Evolutionary conservation across 2,113 vertebrate species (phyloP), one percentile per base, ranked within the genome.

Genomic region (Todiramphus saurophagus): DNA sequence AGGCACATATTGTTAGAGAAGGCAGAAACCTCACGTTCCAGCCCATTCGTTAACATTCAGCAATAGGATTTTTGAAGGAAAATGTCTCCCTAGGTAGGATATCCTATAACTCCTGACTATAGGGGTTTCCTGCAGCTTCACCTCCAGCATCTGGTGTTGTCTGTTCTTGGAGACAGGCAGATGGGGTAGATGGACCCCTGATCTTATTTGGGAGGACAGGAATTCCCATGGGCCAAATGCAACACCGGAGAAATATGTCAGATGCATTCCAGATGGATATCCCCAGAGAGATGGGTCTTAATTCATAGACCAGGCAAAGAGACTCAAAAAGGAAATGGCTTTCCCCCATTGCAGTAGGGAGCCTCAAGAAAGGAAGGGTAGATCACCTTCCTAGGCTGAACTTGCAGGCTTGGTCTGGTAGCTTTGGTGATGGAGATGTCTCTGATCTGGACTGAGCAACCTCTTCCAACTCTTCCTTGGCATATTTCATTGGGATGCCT

Each of bases 71-170:
- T 94, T 73, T 87, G 80, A 90, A 95, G 80, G 95, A 87, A 96
- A 95, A 94, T 79, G 21, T 93, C 86, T 96, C 95, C 92, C 96
- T 87, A 56, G 95, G 74, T 86, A 92, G 80, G 92, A 81, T 95
- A 96, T 96, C 92, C 92, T 95, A 48, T 96, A 87, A 95, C 95
- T 94, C 83, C 83, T 94, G 92, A 92, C 96, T 74, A 92, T 90
- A 89, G 95, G 92, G 73, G 80, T 87, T 96, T 97, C 95, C 87
- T 95, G 83, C 85, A 95, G 39, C 76, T 93, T 97, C 92, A 96
- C 90, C 88, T 92, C 60, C 83, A 96, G 96, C 93, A 95, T 94
- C 93, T 97, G 96, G 92, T 68, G 82, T 51, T 96, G 94, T 95
- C 96, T 95, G 66, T 92, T 95, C 68, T 87, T 0, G 0, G 81